These are phyloP conservation scores for Dolichopus griseipennis DNA, from an alignment of 2,888 invertebrate species.

Conservation along the genomic window DNA sequence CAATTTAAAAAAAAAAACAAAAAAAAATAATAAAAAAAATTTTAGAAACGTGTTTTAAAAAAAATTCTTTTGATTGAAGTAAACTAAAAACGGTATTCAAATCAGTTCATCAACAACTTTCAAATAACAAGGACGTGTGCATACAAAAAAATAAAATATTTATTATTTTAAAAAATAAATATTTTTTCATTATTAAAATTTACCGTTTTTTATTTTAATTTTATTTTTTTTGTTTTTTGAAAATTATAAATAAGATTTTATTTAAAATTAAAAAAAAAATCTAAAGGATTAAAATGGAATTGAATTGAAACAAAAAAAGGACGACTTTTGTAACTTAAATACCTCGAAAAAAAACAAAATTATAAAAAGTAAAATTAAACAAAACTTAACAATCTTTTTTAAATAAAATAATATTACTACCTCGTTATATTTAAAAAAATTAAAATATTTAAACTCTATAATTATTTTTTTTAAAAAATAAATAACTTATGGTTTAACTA, in stretches of 20 bases:
- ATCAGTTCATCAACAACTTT: neutral
- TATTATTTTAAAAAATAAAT: too few species aligned
- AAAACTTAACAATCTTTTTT: too few species aligned
- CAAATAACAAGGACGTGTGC: neutral
- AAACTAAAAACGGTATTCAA: neutral
- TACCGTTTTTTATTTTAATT: too few species aligned
- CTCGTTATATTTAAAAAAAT: too few species aligned
- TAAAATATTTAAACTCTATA: too few species aligned
- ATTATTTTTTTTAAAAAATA: too few species aligned
- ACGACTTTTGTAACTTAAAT: slow-evolving; percentile 2
- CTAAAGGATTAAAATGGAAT: neutral
- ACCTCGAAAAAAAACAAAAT: neutral
- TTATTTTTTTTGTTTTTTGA: too few species aligned
- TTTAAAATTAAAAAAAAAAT: neutral
- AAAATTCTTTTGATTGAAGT: neutral
- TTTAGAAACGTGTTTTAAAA: neutral
- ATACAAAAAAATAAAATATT: too few species aligned
- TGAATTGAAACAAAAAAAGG: neutral
- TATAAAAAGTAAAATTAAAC: too few species aligned
- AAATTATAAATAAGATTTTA: neutral
- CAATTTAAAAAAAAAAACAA: neutral
- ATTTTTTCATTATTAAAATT: too few species aligned
- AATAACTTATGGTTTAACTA: too few species aligned
- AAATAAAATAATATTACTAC: too few species aligned
- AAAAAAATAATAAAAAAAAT: neutral